Conservation (phyloP, 2,888 invertebrate genomes). For the Dioctria linearis region DNA sequence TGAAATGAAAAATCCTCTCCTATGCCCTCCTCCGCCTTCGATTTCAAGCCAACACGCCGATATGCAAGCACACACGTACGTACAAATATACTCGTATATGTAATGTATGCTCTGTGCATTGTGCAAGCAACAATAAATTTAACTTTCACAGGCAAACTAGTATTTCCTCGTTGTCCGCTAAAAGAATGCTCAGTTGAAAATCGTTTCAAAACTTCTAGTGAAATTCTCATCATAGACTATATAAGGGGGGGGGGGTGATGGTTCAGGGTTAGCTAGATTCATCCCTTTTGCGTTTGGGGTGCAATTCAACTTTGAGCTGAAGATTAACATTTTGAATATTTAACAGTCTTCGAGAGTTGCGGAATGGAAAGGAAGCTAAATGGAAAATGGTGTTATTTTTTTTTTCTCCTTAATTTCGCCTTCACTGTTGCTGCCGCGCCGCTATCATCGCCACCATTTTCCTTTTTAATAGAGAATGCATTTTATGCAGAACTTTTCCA, state of each 20-base stretch:
- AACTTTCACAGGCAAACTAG: not conserved
- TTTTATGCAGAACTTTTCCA: conserved; percentile 49
- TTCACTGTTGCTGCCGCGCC: not conserved
- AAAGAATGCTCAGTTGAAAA: conserved; percentile 33
- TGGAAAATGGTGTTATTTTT: conserved; percentile 32
- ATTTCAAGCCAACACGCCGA: too few relatives aligned
- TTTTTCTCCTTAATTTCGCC: not conserved
- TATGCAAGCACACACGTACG: not conserved
- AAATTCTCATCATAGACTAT: conserved; percentile 10
- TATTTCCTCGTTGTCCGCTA: not conserved
- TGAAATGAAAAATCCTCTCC: too few relatives aligned
- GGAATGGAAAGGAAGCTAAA: conserved; percentile 23
- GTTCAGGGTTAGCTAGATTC: not conserved
- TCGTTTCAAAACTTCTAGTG: conserved; percentile 37
- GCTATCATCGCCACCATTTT: not conserved
- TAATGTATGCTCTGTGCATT: not conserved
- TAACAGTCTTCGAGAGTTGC: conserved; percentile 40
- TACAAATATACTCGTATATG: not conserved
- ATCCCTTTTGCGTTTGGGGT: not conserved
- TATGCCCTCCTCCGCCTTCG: too few relatives aligned
- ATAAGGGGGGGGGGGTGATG: not conserved
- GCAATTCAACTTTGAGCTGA: conserved; percentile 29
- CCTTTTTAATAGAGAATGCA: conserved; percentile 40
- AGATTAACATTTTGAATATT: conserved; percentile 51
- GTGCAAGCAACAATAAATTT: conserved; percentile 45